Conservation (phyloP, 2,113 vertebrate species). For the Myiozetetes cayanensis region DNA sequence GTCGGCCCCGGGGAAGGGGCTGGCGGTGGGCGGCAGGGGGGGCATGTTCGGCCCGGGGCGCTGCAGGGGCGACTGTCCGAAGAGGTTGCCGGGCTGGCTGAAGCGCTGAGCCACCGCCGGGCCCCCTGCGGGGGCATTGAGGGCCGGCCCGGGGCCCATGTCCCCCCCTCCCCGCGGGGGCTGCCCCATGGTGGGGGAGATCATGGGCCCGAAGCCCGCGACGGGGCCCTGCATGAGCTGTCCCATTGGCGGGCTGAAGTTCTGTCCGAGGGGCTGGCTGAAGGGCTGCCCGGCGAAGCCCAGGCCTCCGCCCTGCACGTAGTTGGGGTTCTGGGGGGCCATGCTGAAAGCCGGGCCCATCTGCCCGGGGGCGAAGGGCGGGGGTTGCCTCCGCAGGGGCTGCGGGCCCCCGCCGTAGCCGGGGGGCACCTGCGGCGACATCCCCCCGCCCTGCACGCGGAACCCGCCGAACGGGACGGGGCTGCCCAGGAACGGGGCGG, state of each 20-base stretch:
- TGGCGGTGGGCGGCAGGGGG: constrained; percentile 81
- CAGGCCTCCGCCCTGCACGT: constrained; percentile 72
- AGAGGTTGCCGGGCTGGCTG: constrained; percentile 81
- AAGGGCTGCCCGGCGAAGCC: constrained; percentile 75
- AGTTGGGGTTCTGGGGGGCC: constrained; percentile 78
- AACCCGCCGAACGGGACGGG: constrained; percentile 78
- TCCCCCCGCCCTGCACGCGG: constrained; percentile 74
- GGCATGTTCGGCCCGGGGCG: constrained; percentile 80
- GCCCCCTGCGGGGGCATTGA: constrained; percentile 76
- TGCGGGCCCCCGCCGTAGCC: constrained; percentile 74
- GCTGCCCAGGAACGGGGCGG: constrained; percentile 83
- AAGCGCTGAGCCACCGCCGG: constrained; percentile 72
- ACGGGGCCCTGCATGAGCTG: constrained; percentile 87
- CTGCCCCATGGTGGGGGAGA: constrained; percentile 83
- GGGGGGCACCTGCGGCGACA: constrained; percentile 80
- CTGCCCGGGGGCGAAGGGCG: constrained; percentile 78
- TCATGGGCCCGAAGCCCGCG: constrained; percentile 87
- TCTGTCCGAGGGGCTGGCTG: constrained; percentile 74
- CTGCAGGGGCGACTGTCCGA: constrained; percentile 87
- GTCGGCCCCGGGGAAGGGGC: constrained; percentile 78
- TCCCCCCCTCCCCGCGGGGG: constrained; percentile 82
- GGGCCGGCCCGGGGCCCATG: constrained; percentile 76
- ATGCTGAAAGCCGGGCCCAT: constrained; percentile 91
- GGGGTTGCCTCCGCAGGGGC: constrained; percentile 75
- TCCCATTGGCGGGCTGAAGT: constrained; percentile 86